Conservation (phyloP, 2,888 invertebrate species). For the Trissoscelio sp. region DNA sequence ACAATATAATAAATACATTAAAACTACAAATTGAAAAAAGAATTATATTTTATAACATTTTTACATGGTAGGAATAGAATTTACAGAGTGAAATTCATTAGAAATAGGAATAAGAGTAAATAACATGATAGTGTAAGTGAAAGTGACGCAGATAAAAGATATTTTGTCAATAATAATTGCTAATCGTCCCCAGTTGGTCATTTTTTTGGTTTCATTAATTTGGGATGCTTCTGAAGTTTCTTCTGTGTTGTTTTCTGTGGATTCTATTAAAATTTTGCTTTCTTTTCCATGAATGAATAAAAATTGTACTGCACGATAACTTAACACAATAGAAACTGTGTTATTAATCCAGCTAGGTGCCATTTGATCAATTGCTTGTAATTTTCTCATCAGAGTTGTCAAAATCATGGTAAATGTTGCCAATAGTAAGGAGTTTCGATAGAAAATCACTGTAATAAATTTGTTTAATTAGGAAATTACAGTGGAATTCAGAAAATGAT, state of each 20-base stretch:
- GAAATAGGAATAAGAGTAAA: constrained; percentile 69
- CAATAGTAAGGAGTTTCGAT: constrained; percentile 77
- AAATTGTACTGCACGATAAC: constrained; percentile 74
- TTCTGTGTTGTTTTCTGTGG: constrained; percentile 67
- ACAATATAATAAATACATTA: too few species aligned
- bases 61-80: neutral
- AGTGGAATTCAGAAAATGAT: too few species aligned
- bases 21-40: too few species aligned
- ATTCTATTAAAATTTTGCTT: constrained; percentile 53
- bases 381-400: constrained; percentile 78
- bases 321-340: constrained; percentile 72
- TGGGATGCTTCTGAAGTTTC: constrained; percentile 58
- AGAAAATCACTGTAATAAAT: constrained; percentile 77
- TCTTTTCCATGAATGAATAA: constrained; percentile 71
- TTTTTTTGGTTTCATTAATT: constrained; percentile 34
- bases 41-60: neutral
- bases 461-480: too few species aligned
- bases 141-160: constrained; percentile 71
- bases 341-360: constrained; percentile 77
- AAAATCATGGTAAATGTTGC: constrained; percentile 76
- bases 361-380: constrained; percentile 71
- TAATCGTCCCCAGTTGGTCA: constrained; percentile 76
- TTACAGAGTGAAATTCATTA: constrained; percentile 41
- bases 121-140: constrained; percentile 77
- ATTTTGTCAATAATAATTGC: constrained; percentile 78